These are phyloP conservation scores for Hypsibius dujardini DNA, from an alignment of 1,140 invertebrate genomes.

Conservation along the genomic window DNA sequence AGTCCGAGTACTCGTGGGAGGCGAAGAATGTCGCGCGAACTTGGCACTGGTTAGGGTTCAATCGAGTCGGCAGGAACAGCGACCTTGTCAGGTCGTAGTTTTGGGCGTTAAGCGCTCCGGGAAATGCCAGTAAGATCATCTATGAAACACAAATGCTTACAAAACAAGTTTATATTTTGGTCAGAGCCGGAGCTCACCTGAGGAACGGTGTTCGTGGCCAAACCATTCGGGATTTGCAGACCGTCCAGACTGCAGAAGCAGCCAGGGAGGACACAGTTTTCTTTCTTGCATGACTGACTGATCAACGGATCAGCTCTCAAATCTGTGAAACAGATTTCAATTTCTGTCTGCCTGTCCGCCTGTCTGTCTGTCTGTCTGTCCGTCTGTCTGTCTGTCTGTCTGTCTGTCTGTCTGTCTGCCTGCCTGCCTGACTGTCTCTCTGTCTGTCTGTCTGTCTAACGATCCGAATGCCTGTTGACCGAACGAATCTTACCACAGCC, in stretches of 20 bases:
- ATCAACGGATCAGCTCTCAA: constrained; percentile 53
- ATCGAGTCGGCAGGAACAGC: constrained; percentile 45
- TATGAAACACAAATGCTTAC: constrained; percentile 47
- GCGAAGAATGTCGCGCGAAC: constrained; percentile 82
- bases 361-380: not conserved
- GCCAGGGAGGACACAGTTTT: constrained; percentile 67
- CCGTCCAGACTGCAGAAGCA: constrained; percentile 85
- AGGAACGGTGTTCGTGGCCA: constrained; percentile 30
- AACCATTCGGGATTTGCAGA: constrained; percentile 41
- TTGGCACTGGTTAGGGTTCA: constrained; percentile 73
- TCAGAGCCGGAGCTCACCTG: not conserved
- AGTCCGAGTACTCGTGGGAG: constrained; percentile 84
- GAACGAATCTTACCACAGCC: constrained; percentile 15
- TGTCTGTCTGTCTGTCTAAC: not conserved
- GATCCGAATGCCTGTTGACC: not conserved
- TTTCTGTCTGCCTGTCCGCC: not conserved
- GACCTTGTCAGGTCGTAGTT: constrained; percentile 80
- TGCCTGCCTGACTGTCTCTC: no score
- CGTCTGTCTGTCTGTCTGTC: no score
- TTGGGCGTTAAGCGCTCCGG: constrained; percentile 57
- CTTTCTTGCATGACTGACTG: constrained; percentile 67
- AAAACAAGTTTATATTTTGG: not conserved
- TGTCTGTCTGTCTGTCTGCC: no score
- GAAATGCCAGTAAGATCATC: constrained; percentile 31
- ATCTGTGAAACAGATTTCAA: constrained; percentile 18